Base-by-base conservation (phyloP, 2,888 invertebrate species). In the Itoplectis maculator region DNA sequence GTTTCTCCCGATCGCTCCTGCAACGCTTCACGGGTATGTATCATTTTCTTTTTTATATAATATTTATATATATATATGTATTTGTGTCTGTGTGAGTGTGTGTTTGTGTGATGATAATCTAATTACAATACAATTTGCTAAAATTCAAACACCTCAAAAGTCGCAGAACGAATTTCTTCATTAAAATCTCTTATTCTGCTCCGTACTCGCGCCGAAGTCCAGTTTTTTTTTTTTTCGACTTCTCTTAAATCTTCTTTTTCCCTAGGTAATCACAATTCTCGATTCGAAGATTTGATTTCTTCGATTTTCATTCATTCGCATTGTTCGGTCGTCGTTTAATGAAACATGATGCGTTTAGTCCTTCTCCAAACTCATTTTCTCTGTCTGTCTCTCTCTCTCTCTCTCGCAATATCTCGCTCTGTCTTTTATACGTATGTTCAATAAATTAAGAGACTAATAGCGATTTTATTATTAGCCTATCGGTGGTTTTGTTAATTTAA, bases 51-150 rank as follows among this genome's bases (percentile, higher is more conserved):
- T 77, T 40, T 61, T 47, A 47, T 49, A 65, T 49, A 72, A 65
- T 54, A 69, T 51, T 63, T 61, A 79, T 59, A 74, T 78, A 54
- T 51, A 63, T 61, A 79, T 59, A 74, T 78, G 45, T 70, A 35
- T 37, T 47, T 42, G 47, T 69, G 47, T 76, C 18, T 66, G 7
- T 56, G 42, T 56, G 37, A 23, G 29, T 72, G 29, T 72, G 23
- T 42, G 9, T 37, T 35, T 51, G 37, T 61, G 18, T 54, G 56
- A 81, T 70, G 73, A 76, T 70, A 76, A 40, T 77, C 68, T 74
- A 81, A 81, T 81, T 78, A 81, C 69, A 81, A 78, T 80, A 63
- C 37, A 77, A 77, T 63, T 78, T 56, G 73, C 74, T 81, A 78
- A 47, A 68, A 69, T 77, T 73, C 51, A 68, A 47, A 42, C n/a